These are phyloP conservation scores for Phyllotis vaccarum DNA, from an alignment of 2,797 vertebrate genomes.

Conservation along the genomic window DNA sequence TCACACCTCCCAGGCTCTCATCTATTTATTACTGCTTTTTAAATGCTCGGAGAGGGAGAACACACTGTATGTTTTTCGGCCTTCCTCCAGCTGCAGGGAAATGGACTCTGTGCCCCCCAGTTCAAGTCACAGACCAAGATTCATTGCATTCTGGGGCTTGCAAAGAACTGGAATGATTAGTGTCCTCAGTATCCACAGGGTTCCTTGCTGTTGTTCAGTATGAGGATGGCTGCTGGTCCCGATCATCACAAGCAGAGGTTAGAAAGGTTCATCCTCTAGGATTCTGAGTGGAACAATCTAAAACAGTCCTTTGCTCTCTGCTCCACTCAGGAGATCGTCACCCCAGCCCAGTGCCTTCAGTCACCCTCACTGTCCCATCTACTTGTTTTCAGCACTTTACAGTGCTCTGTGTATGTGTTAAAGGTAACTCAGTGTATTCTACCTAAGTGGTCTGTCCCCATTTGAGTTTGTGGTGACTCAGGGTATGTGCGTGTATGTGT, in stretches of 20 bases:
- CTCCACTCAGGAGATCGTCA: neutral
- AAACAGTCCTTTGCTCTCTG: neutral
- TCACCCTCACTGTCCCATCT: too few species aligned
- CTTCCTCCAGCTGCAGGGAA: neutral
- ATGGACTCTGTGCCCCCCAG: neutral
- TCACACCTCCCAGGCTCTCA: constrained; percentile 87
- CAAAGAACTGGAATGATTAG: neutral
- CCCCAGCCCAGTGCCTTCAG: neutral
- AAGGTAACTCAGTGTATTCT: neutral
- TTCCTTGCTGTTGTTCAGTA: neutral
- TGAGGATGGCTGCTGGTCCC: neutral
- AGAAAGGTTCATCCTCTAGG: neutral
- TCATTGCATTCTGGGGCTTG: neutral
- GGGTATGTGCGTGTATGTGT: accelerated
- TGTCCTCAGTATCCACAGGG: neutral
- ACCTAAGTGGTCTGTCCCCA: neutral
- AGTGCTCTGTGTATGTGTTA: neutral
- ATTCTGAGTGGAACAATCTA: neutral
- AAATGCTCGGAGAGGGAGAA: constrained; percentile 78
- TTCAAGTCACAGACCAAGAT: neutral
- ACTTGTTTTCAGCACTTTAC: neutral
- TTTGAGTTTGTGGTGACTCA: neutral
- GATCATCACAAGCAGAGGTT: neutral
- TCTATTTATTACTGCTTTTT: constrained; percentile 88
- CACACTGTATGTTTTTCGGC: constrained; percentile 34